Evolutionary conservation across 2,888 invertebrate species (phyloP), one percentile per base, ranked within the genome.

Genomic region (Drosophila tanythrix): DNA sequence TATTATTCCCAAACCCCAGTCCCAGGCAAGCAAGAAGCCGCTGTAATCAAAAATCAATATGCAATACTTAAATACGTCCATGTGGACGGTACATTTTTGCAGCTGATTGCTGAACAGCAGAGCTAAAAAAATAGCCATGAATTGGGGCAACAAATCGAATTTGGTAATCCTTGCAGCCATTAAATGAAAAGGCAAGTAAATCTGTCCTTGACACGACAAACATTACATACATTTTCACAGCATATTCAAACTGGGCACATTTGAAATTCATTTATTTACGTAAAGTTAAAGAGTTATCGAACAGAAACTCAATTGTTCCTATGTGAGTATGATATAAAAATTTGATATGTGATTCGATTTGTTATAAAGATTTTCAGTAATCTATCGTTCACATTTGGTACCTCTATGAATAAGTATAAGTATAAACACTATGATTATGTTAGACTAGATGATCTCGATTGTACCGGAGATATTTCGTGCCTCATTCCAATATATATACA

Each of bases 1-100:
- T 51, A 29, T 21, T 40, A 48, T 21, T 52, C 27, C 40, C 50
- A 48, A 18, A 40, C n/a, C 46, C 57, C 61, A 60, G 57, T 53
- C 56, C 46, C 70, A 43, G 43, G 27, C 31, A 56, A 63, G 18
- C 71, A 67, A 70, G 77, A 60, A 38, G 18, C 15, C 4, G 25
- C 38, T 8, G 73, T 74, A 79, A 79, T 79, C 79, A 76, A 79
- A 83, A 88, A 80, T 86, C 88, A 79, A 84, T 86, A 82, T 70
- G 69, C 70, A 79, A 77, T 79, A 81, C 76, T 82, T 76, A 73
- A 74, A 83, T 46, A 73, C 57, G 82, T 76, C 75, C 77, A 74
- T 76, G 76, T 69, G 75, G 77, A 63, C 80, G 59, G 70, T 71
- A 76, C 67, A 86, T 74, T 76, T 71, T 78, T 73, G 72, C 71